These are phyloP conservation scores for Sphecodes monilicornis DNA, from an alignment of 2,888 invertebrate species.

Conservation along the genomic window DNA sequence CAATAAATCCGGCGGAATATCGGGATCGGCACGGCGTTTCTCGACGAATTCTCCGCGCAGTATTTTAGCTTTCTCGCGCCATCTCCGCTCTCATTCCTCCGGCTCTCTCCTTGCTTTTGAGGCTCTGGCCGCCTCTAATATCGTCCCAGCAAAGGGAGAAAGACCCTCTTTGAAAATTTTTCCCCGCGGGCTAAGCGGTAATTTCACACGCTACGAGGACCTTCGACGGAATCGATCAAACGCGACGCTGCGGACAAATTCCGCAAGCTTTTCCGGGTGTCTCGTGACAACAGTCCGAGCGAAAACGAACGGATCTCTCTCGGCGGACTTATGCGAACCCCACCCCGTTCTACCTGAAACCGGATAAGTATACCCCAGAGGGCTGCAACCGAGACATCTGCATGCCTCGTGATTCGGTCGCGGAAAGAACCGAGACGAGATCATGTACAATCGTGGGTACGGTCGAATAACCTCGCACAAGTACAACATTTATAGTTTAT, in stretches of 20 bases:
- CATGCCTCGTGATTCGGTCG: not conserved
- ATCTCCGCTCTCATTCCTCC: conserved; percentile 13
- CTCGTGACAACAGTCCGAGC: not conserved
- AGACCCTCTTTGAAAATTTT: conserved; percentile 60
- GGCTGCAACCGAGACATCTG: not conserved
- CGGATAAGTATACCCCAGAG: conserved; percentile 3
- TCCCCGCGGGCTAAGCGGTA: conserved; percentile 63
- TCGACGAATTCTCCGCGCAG: conserved; percentile 37
- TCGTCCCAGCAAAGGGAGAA: conserved; percentile 48
- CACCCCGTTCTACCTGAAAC: not conserved
- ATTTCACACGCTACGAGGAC: conserved; percentile 65
- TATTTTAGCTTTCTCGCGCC: conserved; percentile 42
- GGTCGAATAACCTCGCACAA: not conserved
- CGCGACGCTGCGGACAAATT: conserved; percentile 25
- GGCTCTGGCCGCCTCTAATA: conserved; percentile 45
- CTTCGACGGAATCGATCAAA: conserved; percentile 58
- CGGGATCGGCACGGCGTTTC: conserved; percentile 45
- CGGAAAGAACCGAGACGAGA: not conserved
- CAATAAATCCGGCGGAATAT: conserved; percentile 72
- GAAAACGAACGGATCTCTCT: not conserved
- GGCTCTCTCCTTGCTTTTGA: conserved; percentile 24
- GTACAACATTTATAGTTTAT: not conserved
- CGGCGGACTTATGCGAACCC: not conserved
- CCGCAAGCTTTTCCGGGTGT: conserved; percentile 16
- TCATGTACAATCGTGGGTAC: not conserved